Conservation (phyloP, 2,797 vertebrate species). For the Nyctalus aviator region DNA sequence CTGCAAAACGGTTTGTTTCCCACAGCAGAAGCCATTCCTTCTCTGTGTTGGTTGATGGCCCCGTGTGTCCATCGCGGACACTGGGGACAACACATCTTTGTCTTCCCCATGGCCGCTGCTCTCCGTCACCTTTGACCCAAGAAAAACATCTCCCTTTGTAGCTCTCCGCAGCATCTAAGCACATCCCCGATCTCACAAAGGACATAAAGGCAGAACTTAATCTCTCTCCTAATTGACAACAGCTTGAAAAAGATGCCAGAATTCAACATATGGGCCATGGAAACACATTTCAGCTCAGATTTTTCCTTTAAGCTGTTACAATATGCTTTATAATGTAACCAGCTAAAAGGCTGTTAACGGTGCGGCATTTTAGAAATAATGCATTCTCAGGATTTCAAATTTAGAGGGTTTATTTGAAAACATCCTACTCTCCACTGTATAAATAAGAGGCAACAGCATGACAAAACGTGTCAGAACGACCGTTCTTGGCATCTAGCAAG, state of each 20-base stretch:
- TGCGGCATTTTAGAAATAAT: conserved; percentile 62
- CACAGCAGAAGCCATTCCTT: conserved; percentile 82
- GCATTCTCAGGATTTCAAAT: conserved; percentile 76
- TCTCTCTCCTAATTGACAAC: conserved; percentile 78
- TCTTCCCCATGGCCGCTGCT: background rate
- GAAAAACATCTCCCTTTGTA: background rate
- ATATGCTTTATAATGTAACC: conserved; percentile 77
- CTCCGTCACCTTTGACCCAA: background rate
- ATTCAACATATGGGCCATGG: conserved; percentile 80
- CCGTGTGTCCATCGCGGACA: conserved; percentile 51
- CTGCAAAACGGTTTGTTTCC: conserved; percentile 83
- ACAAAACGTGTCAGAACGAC: conserved; percentile 82
- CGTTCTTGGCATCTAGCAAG: conserved; percentile 41
- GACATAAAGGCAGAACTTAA: conserved; percentile 72
- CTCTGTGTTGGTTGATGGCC: conserved; percentile 78
- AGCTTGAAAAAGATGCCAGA: conserved; percentile 80
- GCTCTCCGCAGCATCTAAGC: background rate
- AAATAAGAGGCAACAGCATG: conserved; percentile 80
- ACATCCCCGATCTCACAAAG: background rate
- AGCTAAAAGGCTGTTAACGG: conserved; percentile 70
- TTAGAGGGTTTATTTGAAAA: conserved; percentile 83
- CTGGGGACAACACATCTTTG: background rate
- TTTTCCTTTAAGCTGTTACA: conserved; percentile 53
- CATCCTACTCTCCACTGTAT: conserved; percentile 76
- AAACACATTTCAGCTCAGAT: conserved; percentile 71